These are phyloP conservation scores for Physella acuta DNA, from an alignment of 1,140 invertebrate genomes.

Conservation along the genomic window DNA sequence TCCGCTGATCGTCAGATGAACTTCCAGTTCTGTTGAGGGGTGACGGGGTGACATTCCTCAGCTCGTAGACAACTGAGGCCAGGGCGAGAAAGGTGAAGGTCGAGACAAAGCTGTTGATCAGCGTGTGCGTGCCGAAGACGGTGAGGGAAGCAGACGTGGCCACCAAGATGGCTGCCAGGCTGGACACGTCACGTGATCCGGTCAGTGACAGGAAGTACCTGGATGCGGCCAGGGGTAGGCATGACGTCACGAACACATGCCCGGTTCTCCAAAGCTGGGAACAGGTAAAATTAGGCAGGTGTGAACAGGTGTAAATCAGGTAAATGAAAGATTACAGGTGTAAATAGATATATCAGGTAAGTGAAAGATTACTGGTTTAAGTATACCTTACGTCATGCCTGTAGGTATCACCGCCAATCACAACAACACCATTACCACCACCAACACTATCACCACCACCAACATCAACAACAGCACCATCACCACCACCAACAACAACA, in stretches of 20 bases:
- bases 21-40: background rate
- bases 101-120: conserved; percentile 46
- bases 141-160: conserved; percentile 39
- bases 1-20: background rate
- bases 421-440: no score
- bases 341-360: no score
- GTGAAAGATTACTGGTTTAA: no score
- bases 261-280: conserved; percentile 38
- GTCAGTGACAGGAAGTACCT: conserved; percentile 27
- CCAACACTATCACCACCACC: no score
- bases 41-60: background rate
- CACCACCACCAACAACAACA: no score
- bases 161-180: conserved; percentile 35
- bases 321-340: no score
- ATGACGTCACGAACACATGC: conserved; percentile 40
- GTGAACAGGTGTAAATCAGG: no score
- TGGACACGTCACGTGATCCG: conserved; percentile 34
- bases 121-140: conserved; percentile 47
- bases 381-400: no score
- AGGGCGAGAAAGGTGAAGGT: conserved; percentile 41
- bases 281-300: no score
- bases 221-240: conserved; percentile 39
- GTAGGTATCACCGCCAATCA: no score
- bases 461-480: no score
- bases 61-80: conserved; percentile 18